Percentiles rank a stretch among this genome's conserved stretches.
Evolutionary conservation across 2,113 vertebrate genomes (phyloP).

Genomic region (Cheirogaleus medius): DNA sequence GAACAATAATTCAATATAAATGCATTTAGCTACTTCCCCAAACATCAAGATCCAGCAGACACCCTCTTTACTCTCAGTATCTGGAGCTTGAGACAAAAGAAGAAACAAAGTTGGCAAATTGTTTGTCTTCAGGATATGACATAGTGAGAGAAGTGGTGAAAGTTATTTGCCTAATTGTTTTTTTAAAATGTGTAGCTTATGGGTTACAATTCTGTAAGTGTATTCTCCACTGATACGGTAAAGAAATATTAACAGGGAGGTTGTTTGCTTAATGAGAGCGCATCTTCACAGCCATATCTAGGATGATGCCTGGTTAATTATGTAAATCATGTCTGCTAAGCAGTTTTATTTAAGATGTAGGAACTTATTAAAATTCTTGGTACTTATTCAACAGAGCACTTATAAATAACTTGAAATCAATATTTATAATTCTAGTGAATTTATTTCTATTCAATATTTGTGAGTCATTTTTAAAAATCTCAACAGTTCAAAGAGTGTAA

Average conservation of each 20-base stretch:
- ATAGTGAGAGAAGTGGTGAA: background rate
- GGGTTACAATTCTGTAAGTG: background rate
- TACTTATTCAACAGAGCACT: background rate
- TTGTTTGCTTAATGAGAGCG: background rate
- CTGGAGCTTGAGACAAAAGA: constrained; percentile 24
- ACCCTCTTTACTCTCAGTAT: background rate
- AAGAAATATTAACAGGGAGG: background rate
- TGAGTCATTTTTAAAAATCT: background rate
- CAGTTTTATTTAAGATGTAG: background rate
- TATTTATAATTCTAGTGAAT: constrained; percentile 32
- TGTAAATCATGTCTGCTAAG: background rate
- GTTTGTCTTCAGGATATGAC: background rate
- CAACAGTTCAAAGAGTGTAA: background rate
- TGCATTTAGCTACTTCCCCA: constrained; percentile 54
- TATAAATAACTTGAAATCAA: background rate
- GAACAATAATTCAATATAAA: constrained; percentile 71
- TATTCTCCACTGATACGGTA: background rate
- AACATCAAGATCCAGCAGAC: background rate
- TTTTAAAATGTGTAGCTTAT: background rate
- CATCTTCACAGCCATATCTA: background rate
- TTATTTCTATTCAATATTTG: background rate
- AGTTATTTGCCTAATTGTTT: background rate
- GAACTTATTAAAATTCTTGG: background rate
- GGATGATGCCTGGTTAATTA: background rate
- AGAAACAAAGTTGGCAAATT: background rate